Conservation (phyloP, 2,797 vertebrate genomes). For the Mormyrus proboscirostris region DNA sequence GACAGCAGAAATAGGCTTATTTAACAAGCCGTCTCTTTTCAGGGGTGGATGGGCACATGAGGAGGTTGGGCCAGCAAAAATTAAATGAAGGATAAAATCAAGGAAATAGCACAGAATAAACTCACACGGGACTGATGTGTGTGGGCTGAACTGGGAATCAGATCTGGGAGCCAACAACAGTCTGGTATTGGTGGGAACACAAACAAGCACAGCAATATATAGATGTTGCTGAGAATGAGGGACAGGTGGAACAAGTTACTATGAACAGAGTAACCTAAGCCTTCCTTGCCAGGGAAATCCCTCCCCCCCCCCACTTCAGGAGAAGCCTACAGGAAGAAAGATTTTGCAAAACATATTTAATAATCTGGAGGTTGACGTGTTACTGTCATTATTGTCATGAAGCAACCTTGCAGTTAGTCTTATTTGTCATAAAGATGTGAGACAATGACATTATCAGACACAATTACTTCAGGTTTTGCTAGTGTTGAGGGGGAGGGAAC, state of each 20-base stretch:
- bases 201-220: not conserved
- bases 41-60: not conserved
- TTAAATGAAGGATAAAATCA: not conserved
- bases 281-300: not conserved
- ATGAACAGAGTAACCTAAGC: not conserved
- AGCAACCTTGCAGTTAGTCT: not conserved
- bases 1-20: not conserved
- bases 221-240: not conserved
- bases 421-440: not conserved
- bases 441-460: not conserved
- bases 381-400: not conserved
- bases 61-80: not conserved
- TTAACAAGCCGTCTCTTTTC: not conserved
- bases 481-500: not conserved
- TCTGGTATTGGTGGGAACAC: not conserved
- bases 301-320: not conserved
- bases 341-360: not conserved
- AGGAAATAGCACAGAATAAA: not conserved
- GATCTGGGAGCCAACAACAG: not conserved
- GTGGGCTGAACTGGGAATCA: not conserved
- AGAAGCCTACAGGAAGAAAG: not conserved
- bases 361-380: not conserved
- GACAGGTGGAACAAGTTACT: not conserved
- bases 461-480: not conserved
- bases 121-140: not conserved